phyloP scores from a whole-genome alignment of 2,888 invertebrate genomes.

The Frankliniella intonsa region DNA sequence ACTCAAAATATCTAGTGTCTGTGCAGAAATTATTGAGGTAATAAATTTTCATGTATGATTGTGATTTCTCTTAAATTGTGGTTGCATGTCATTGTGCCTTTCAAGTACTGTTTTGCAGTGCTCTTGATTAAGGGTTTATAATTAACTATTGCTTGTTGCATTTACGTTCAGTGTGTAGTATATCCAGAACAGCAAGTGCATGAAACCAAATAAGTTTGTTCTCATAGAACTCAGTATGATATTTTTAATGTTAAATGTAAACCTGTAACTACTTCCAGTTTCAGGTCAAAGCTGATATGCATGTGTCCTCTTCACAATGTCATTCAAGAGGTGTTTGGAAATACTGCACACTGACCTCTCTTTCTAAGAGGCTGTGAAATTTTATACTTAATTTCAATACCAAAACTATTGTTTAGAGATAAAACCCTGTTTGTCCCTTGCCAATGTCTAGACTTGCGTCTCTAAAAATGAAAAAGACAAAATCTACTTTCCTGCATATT shows the following conservation, averaged over 20 bases:
- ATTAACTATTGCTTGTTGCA: slow-evolving; percentile 21
- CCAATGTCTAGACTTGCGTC: slow-evolving; percentile 22
- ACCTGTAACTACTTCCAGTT: neutral
- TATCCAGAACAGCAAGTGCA: neutral
- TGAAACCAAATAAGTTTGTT: too few relatives aligned
- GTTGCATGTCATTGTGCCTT: slow-evolving; percentile 23
- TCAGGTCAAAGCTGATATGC: neutral
- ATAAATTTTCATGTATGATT: neutral
- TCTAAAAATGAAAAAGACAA: slow-evolving; percentile 16
- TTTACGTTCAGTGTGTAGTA: slow-evolving; percentile 25
- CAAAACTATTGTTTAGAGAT: slow-evolving; percentile 20
- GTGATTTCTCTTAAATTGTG: neutral
- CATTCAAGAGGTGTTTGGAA: neutral
- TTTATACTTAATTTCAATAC: slow-evolving; percentile 21
- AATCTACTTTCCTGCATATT: slow-evolving; percentile 7
- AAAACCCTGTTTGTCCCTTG: slow-evolving; percentile 7
- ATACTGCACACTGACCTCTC: slow-evolving; percentile 24
- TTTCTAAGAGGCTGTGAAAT: slow-evolving; percentile 25
- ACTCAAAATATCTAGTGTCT: neutral
- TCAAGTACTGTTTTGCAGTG: neutral
- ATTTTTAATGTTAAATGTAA: too few relatives aligned
- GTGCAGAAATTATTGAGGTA: neutral
- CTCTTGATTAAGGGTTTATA: slow-evolving; percentile 21
- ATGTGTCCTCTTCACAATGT: too few relatives aligned
- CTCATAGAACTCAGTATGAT: too few relatives aligned